Evolutionary conservation across 2,113 vertebrate genomes (phyloP).

Genomic region (Puntigrus tetrazona): DNA sequence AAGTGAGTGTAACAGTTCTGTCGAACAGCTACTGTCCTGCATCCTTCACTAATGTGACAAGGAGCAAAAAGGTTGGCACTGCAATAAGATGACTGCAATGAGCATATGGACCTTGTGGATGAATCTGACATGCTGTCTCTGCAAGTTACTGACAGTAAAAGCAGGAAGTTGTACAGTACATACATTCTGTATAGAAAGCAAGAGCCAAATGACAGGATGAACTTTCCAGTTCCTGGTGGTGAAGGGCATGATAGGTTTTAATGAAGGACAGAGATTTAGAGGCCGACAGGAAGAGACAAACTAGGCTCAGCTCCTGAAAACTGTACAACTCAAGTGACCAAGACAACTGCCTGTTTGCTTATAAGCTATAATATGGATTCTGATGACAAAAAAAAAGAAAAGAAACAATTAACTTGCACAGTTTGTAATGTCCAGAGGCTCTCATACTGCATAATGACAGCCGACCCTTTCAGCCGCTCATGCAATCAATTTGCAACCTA

Average conservation of each 20-base stretch:
- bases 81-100: constrained; percentile 8
- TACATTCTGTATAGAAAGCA: not conserved
- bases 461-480: too few relatives aligned
- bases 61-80: constrained; percentile 4
- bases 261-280: not conserved
- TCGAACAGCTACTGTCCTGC: not conserved
- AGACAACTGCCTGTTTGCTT: not conserved
- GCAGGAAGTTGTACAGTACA: not conserved
- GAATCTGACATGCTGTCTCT: constrained; percentile 2
- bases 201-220: not conserved
- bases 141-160: constrained; percentile 11
- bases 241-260: not conserved
- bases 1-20: not conserved
- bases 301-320: not conserved
- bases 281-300: not conserved
- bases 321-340: not conserved
- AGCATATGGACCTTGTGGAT: not conserved
- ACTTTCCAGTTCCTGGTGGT: not conserved
- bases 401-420: not conserved
- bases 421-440: not conserved
- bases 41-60: not conserved
- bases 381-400: not conserved
- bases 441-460: too few relatives aligned
- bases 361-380: not conserved
- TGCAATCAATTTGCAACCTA: too few relatives aligned